Evolutionary conservation across 2,113 vertebrate species (phyloP).

Genomic region (Notarius lentiginosus): DNA sequence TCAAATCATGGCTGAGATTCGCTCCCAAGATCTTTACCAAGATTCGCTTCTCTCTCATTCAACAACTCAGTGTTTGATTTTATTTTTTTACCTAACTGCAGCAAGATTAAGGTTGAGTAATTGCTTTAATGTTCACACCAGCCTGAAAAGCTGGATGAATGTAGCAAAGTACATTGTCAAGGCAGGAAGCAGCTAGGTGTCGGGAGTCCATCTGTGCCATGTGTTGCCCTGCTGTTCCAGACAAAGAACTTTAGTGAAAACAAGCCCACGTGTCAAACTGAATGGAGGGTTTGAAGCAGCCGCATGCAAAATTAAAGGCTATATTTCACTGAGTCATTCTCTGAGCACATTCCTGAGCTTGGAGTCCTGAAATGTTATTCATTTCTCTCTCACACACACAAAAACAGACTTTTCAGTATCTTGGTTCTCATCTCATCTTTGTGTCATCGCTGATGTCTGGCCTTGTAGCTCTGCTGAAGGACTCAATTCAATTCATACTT

Average conservation of each 20-base stretch:
- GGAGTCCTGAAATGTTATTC: not conserved
- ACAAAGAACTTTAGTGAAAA: conserved; percentile 32
- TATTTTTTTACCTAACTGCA: not conserved
- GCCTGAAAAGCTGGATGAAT: conserved; percentile 14
- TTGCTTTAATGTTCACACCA: not conserved
- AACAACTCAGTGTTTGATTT: no score
- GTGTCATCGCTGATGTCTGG: not conserved
- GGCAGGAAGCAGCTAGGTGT: conserved; percentile 16
- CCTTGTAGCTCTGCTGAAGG: conserved; percentile 20
- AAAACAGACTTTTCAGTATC: not conserved
- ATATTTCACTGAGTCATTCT: not conserved
- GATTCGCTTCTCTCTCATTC: no score
- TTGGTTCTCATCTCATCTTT: conserved; percentile 31
- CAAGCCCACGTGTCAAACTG: conserved; percentile 3
- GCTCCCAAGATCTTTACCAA: not conserved
- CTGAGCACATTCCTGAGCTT: not conserved
- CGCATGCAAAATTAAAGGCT: not conserved
- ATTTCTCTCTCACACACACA: not conserved
- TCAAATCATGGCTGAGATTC: not conserved
- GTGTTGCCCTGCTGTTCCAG: conserved; percentile 14
- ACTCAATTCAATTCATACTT: conserved; percentile 29
- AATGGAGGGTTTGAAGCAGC: not conserved
- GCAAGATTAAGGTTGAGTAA: not conserved
- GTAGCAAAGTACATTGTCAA: not conserved
- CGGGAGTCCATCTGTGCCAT: conserved; percentile 23